phyloP scores from a whole-genome alignment of 2,888 invertebrate genomes.

The Junonia oenone region DNA sequence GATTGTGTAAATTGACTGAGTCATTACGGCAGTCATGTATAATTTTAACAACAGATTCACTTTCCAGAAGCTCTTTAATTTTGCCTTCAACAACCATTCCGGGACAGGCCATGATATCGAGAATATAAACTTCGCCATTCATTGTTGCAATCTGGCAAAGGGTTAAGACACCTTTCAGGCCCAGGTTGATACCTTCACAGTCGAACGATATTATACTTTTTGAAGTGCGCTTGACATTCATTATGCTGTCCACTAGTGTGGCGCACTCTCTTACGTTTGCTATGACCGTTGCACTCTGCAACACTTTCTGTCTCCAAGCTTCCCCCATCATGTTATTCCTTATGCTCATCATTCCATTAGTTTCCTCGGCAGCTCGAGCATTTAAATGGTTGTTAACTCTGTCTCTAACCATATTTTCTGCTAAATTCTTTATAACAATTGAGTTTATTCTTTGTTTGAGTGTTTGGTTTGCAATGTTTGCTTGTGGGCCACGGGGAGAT shows the following conservation, averaged over 20 bases:
- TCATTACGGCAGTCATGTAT: conserved; percentile 96
- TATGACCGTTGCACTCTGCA: conserved; percentile 90
- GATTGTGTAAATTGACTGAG: conserved; percentile 91
- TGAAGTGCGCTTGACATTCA: conserved; percentile 75
- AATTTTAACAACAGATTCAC: conserved; percentile 90
- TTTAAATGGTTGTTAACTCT: conserved; percentile 71
- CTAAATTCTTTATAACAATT: conserved; percentile 92
- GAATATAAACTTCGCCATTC: conserved; percentile 90
- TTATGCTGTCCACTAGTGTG: conserved; percentile 86
- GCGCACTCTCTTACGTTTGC: conserved; percentile 88
- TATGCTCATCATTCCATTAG: conserved; percentile 62
- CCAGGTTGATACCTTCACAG: conserved; percentile 95
- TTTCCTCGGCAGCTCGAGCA: conserved; percentile 63
- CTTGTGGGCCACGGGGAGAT: conserved; percentile 71
- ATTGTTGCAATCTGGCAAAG: conserved; percentile 91
- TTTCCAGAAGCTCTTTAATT: conserved; percentile 88
- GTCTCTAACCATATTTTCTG: conserved; percentile 86
- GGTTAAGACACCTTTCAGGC: conserved; percentile 92
- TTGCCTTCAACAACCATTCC: conserved; percentile 88
- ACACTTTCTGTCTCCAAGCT: conserved; percentile 88
- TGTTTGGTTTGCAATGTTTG: conserved; percentile 84
- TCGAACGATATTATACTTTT: conserved; percentile 89
- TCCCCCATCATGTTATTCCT: conserved; percentile 81
- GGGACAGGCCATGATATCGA: conserved; percentile 92
- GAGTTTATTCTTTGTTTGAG: conserved; percentile 93